phyloP scores from a whole-genome alignment of 1,140 invertebrate species.

The Camponotus floridanus region DNA sequence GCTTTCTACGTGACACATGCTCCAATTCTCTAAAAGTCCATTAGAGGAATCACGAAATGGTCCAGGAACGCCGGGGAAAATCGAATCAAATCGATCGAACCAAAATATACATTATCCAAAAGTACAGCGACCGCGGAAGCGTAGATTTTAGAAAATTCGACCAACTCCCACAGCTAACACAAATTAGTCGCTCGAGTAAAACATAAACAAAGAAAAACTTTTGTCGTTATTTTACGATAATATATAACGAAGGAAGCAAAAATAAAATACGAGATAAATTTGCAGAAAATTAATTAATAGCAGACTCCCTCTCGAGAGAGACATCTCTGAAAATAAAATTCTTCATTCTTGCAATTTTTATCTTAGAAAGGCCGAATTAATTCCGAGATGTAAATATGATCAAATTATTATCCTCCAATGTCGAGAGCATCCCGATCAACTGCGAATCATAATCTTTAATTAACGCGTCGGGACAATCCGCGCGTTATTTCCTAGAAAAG shows the following conservation, averaged over 20 bases:
- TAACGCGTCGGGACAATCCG: background rate
- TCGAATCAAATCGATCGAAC: slow-evolving; percentile 35
- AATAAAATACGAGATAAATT: slow-evolving; percentile 2
- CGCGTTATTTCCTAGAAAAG: background rate
- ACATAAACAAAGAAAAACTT: background rate
- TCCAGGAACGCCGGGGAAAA: slow-evolving; percentile 22
- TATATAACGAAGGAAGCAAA: background rate
- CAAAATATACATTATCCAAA: slow-evolving; percentile 36
- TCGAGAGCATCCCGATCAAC: background rate
- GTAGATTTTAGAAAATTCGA: slow-evolving; percentile 1
- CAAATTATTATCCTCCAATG: background rate
- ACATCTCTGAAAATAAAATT: background rate
- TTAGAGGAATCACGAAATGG: slow-evolving; percentile 68
- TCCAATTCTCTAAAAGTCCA: slow-evolving; percentile 77
- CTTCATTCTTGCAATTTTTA: background rate
- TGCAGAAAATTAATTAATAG: background rate
- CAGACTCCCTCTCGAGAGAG: background rate
- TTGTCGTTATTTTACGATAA: background rate
- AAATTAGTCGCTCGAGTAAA: slow-evolving; percentile 1
- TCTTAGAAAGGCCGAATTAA: background rate
- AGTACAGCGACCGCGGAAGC: background rate
- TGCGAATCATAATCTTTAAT: slow-evolving; percentile 31
- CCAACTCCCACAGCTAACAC: background rate
- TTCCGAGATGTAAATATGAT: background rate
- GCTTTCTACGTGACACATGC: slow-evolving; percentile 70